These are phyloP conservation scores for Diphyllodes magnificus DNA, from an alignment of 2,113 vertebrate genomes.

Conservation along the genomic window DNA sequence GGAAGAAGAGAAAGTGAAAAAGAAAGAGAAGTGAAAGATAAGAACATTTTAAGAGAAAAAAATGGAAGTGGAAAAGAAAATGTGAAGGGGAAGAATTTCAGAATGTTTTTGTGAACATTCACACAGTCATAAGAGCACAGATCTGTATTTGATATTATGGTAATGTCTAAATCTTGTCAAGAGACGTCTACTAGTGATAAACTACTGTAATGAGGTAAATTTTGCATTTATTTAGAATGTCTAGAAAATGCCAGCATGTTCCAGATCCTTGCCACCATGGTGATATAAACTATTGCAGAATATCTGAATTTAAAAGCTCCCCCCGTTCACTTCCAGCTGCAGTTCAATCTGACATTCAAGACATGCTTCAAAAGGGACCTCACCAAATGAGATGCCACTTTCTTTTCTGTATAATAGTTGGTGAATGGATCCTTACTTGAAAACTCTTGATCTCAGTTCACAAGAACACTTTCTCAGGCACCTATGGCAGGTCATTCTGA, in stretches of 20 bases:
- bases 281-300: background rate
- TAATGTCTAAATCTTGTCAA: background rate
- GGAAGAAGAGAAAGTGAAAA: background rate
- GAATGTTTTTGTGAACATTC: background rate
- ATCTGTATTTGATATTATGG: background rate
- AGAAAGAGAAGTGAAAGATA: background rate
- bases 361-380: background rate
- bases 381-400: background rate
- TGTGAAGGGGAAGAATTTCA: background rate
- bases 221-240: background rate
- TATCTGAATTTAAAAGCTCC: background rate
- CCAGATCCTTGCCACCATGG: background rate
- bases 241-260: background rate
- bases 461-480: background rate
- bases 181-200: background rate
- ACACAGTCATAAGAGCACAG: background rate
- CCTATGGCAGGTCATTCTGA: background rate
- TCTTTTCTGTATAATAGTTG: background rate
- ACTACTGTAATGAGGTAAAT: background rate
- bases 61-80: background rate
- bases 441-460: conserved; percentile 24
- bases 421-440: background rate
- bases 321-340: background rate
- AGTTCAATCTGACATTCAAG: background rate
- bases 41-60: background rate